Conservation (phyloP, 2,113 vertebrate species). For the Pipa parva region DNA sequence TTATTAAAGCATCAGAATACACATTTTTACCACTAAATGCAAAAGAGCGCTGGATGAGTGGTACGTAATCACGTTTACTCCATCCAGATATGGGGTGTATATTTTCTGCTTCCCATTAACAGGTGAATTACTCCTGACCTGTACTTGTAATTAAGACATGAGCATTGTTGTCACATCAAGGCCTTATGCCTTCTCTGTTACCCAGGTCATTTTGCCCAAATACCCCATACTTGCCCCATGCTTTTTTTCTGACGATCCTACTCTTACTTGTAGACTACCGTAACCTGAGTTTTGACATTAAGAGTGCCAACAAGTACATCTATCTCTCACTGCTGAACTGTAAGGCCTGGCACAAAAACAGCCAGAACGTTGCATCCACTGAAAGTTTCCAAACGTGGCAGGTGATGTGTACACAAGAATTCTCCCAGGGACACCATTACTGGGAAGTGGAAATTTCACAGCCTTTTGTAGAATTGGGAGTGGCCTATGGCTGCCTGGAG, state of each 20-base stretch:
- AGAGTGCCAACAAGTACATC: slow-evolving; percentile 79
- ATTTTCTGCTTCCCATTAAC: no score
- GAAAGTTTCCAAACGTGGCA: slow-evolving; percentile 83
- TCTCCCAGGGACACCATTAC: slow-evolving; percentile 74
- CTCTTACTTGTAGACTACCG: slow-evolving; percentile 64
- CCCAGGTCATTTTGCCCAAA: no score
- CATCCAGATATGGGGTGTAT: no score
- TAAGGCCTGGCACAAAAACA: slow-evolving; percentile 65
- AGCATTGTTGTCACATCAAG: no score
- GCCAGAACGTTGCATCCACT: slow-evolving; percentile 21
- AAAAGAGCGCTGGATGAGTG: no score
- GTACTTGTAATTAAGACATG: no score
- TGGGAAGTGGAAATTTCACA: slow-evolving; percentile 84
- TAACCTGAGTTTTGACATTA: slow-evolving; percentile 78
- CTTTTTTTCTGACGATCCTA: background rate
- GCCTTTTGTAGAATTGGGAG: slow-evolving; percentile 78
- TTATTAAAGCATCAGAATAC: no score
- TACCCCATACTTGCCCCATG: no score
- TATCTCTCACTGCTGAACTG: slow-evolving; percentile 64
- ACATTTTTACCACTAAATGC: no score
- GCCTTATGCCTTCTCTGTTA: no score
- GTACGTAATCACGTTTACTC: no score
- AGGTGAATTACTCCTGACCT: no score
- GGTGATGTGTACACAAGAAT: slow-evolving; percentile 77
- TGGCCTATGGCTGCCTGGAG: slow-evolving; percentile 72